Evolutionary conservation across 2,888 invertebrate genomes (phyloP), one percentile per base, ranked within the genome.

Genomic region (Kuschelorhynchus macadamiae): DNA sequence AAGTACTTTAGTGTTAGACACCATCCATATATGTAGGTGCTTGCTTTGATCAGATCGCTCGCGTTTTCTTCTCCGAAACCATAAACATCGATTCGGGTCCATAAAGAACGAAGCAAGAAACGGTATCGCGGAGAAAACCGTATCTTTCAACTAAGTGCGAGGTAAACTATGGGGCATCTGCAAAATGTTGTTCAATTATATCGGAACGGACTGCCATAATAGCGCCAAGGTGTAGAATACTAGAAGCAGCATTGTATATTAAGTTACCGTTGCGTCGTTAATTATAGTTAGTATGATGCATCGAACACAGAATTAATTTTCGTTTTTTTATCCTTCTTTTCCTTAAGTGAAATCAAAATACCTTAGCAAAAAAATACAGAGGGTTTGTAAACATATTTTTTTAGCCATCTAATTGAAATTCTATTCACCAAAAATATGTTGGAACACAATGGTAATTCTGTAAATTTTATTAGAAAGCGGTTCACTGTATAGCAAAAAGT

Each of bases 141-240:
- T 69, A 69, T 67, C 52, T 63, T 67, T 62, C 63, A 36, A 42
- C 20, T 61, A 66, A 67, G 56, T 63, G 63, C 63, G 55, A 32
- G 47, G 41, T 49, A 52, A 57, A 50, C 65, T 65, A 57, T 57
- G 64, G 56, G 64, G 65, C 59, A 65, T 65, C 65, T 65, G 65
- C 59, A 20, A 65, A 65, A 65, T 65, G 52, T 59, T 65, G 65
- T 65, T 52, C 65, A 65, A 65, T 65, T 65, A 65, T 59, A 65
- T 65, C 49, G 42, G 46, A 59, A 32, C 59, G 44, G 5, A 52
- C 30, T 44, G 25, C 65, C 52, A 41, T 64, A 49, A 64, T 64
- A 30, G 56, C 49, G 14, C 49, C 49, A 49, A 25, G 59, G 65
- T 65, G 52, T 52, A 44, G 56, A 55, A 41, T 64, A 47, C 41